These are phyloP conservation scores for Ganaspis brasiliensis DNA, from an alignment of 2,888 invertebrate species.

Conservation along the genomic window DNA sequence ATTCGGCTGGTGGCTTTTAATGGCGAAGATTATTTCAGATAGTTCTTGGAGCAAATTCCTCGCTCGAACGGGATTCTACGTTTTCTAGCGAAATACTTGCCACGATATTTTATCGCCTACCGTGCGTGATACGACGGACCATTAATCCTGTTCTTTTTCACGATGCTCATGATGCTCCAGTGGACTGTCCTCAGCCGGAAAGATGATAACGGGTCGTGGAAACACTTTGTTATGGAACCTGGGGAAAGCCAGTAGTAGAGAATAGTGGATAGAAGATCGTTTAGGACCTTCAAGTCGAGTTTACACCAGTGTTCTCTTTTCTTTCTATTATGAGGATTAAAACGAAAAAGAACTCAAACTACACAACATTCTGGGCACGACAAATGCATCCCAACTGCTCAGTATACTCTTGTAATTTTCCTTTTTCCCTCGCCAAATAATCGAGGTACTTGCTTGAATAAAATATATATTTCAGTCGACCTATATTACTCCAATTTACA, in stretches of 20 bases:
- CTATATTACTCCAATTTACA: too few species aligned
- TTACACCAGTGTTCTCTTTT: slow-evolving; percentile 14
- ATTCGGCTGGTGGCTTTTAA: slow-evolving; percentile 57
- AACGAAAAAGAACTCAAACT: neutral
- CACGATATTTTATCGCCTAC: slow-evolving; percentile 72
- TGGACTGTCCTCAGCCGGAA: slow-evolving; percentile 71
- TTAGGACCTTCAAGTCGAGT: slow-evolving; percentile 9
- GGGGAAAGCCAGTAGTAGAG: slow-evolving; percentile 45
- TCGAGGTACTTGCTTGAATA: too few species aligned
- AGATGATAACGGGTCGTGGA: slow-evolving; percentile 70
- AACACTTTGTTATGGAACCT: slow-evolving; percentile 68
- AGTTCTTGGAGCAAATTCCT: slow-evolving; percentile 64
- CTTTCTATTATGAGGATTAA: neutral
- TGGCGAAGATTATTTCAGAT: slow-evolving; percentile 68
- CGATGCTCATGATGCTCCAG: slow-evolving; percentile 52
- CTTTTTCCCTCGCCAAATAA: neutral
- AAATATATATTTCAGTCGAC: too few species aligned
- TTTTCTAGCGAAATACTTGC: slow-evolving; percentile 62
- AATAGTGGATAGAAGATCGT: slow-evolving; percentile 1
- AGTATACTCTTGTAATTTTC: neutral
- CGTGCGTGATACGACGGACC: slow-evolving; percentile 73
- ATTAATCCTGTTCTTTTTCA: slow-evolving; percentile 73
- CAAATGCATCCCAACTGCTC: neutral
- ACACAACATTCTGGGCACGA: neutral
- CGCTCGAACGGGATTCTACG: slow-evolving; percentile 57